Conservation (phyloP, 1,140 invertebrate genomes). For the Ceratosolen solmsi region DNA sequence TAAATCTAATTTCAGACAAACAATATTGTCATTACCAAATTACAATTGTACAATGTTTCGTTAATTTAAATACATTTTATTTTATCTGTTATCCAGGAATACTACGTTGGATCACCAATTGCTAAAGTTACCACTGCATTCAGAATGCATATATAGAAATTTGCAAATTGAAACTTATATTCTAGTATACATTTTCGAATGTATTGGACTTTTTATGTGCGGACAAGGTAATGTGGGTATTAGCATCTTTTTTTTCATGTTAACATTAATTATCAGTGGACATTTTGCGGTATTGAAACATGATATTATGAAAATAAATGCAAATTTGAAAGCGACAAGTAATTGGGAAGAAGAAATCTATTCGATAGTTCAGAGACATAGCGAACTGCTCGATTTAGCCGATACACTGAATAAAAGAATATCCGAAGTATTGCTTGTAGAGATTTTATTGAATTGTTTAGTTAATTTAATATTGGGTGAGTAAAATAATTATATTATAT, state of each 20-base stretch:
- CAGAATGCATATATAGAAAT: constrained; percentile 48
- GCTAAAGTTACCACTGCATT: constrained; percentile 47
- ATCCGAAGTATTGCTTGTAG: constrained; percentile 48
- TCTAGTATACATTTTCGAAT: constrained; percentile 49
- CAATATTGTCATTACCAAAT: no score
- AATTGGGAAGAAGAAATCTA: constrained; percentile 10
- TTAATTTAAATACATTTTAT: background rate
- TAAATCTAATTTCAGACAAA: background rate
- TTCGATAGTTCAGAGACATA: constrained; percentile 45
- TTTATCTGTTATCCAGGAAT: background rate
- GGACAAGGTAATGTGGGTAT: constrained; percentile 51
- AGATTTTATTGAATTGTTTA: constrained; percentile 47
- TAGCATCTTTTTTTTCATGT: constrained; percentile 53
- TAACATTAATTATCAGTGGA: constrained; percentile 54
- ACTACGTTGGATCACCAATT: background rate
- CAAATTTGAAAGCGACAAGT: background rate
- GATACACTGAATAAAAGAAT: constrained; percentile 44
- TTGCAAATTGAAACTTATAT: constrained; percentile 38
- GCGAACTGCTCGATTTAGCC: constrained; percentile 37
- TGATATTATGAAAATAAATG: constrained; percentile 15
- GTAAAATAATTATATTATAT: background rate
- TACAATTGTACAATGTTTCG: no score
- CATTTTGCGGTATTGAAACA: constrained; percentile 52
- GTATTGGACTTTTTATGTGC: constrained; percentile 30
- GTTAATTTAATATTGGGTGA: constrained; percentile 60